Percentiles rank a stretch among this genome's conserved stretches.
These are phyloP conservation scores for Meandrina meandrites DNA, from an alignment of 92 coral and sea anemone genomes.

Conservation along the genomic window DNA sequence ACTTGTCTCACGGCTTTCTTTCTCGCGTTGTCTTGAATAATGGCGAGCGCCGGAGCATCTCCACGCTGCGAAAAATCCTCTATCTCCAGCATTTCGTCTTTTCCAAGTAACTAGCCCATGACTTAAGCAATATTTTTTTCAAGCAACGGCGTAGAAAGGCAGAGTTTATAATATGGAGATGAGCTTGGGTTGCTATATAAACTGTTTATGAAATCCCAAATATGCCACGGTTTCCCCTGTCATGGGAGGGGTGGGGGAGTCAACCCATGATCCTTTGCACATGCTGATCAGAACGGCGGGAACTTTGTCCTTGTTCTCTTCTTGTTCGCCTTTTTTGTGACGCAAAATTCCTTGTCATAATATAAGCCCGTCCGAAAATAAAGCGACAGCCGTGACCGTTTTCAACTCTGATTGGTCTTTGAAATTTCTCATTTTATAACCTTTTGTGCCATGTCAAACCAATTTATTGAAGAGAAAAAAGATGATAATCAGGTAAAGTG, in stretches of 20 bases:
- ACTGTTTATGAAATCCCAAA: slow-evolving; percentile 22
- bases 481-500: too few relatives aligned
- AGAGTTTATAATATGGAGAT: slow-evolving; percentile 25
- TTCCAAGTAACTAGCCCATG: slow-evolving; percentile 29
- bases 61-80: slow-evolving; percentile 67
- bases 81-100: slow-evolving; percentile 29
- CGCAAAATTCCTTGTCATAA: too few relatives aligned
- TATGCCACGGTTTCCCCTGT: neutral
- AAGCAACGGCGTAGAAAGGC: slow-evolving; percentile 8
- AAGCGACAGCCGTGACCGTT: too few relatives aligned
- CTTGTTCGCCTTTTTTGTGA: too few relatives aligned
- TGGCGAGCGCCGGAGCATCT: slow-evolving; percentile 92
- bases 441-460: too few relatives aligned
- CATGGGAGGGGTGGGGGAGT: slow-evolving; percentile 37
- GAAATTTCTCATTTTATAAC: too few relatives aligned
- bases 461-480: too few relatives aligned
- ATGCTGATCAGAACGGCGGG: neutral
- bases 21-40: slow-evolving; percentile 83
- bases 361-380: too few relatives aligned
- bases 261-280: slow-evolving; percentile 18
- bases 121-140: neutral
- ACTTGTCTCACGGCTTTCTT: slow-evolving; percentile 77
- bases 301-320: neutral
- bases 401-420: too few relatives aligned
- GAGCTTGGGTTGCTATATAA: slow-evolving; percentile 35